These are phyloP conservation scores for Leptobrachium ailaonicum DNA, from an alignment of 2,113 vertebrate genomes.

Conservation along the genomic window DNA sequence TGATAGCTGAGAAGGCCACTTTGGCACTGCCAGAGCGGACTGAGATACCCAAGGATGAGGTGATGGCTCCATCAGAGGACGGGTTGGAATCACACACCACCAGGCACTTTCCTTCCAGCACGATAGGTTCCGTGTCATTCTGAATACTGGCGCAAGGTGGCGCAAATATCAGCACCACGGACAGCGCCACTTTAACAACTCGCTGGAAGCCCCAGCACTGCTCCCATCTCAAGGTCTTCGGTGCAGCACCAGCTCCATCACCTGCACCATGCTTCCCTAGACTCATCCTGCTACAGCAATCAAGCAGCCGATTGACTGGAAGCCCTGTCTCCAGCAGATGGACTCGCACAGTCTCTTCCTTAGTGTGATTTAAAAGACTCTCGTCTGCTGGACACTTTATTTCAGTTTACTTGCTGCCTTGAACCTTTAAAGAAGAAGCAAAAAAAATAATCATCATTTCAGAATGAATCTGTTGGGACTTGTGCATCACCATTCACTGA, in stretches of 20 bases:
- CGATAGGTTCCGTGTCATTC: constrained; percentile 97
- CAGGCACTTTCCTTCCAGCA: constrained; percentile 94
- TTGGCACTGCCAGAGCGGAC: constrained; percentile 95
- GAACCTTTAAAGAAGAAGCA: constrained; percentile 6
- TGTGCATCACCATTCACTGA: no score
- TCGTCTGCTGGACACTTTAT: neutral
- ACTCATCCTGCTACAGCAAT: constrained; percentile 54
- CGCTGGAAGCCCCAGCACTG: constrained; percentile 56
- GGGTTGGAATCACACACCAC: constrained; percentile 98
- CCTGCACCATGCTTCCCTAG: constrained; percentile 54
- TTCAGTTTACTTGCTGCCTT: constrained; percentile 18
- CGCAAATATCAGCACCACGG: constrained; percentile 74
- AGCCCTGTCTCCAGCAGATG: constrained; percentile 19
- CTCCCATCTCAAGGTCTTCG: constrained; percentile 15
- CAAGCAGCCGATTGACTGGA: constrained; percentile 1
- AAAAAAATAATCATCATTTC: no score
- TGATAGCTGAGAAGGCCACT: constrained; percentile 93
- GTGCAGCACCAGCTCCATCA: constrained; percentile 54
- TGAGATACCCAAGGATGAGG: constrained; percentile 94
- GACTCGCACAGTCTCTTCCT: neutral
- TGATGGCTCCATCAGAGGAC: constrained; percentile 91
- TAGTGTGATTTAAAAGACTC: neutral
- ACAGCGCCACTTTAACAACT: constrained; percentile 76
- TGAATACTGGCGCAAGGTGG: constrained; percentile 73
- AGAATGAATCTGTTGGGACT: no score